Percentiles rank a stretch among this genome's conserved stretches.
phyloP scores from a whole-genome alignment of 1,140 invertebrate genomes.

The Eubasilissa regina region DNA sequence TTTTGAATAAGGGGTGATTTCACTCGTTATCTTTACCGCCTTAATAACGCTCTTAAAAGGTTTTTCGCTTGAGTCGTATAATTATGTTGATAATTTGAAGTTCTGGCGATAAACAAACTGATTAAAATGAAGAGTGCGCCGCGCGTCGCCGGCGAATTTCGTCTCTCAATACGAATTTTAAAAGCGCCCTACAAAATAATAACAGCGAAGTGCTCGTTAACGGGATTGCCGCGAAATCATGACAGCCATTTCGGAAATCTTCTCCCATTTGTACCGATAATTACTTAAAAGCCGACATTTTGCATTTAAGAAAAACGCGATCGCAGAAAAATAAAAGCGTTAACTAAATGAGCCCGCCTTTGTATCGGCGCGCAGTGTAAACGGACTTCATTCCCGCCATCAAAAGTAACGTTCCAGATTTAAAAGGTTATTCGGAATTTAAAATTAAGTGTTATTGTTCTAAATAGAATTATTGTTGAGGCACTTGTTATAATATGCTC shows the following conservation, averaged over 20 bases:
- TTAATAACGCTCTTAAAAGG: neutral
- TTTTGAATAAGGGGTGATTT: too few relatives aligned
- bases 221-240: neutral
- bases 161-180: neutral
- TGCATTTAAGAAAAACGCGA: neutral
- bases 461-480: too few relatives aligned
- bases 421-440: neutral
- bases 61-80: neutral
- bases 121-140: slow-evolving; percentile 3
- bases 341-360: slow-evolving; percentile 9
- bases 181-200: neutral
- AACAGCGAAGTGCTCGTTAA: slow-evolving; percentile 7
- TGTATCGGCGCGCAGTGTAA: neutral
- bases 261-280: neutral
- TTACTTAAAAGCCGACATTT: slow-evolving; percentile 15
- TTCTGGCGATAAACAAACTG: slow-evolving; percentile 12
- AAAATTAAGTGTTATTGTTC: neutral
- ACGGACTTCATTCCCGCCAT: slow-evolving; percentile 10
- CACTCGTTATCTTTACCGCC: too few relatives aligned
- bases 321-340: slow-evolving; percentile 4
- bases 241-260: neutral
- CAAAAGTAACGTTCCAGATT: neutral
- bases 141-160: neutral
- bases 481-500: too few relatives aligned
- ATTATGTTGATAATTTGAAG: neutral